Evolutionary conservation across 2,113 vertebrate genomes (phyloP), one percentile per base, ranked within the genome.

Genomic region (Myiozetetes cayanensis): DNA sequence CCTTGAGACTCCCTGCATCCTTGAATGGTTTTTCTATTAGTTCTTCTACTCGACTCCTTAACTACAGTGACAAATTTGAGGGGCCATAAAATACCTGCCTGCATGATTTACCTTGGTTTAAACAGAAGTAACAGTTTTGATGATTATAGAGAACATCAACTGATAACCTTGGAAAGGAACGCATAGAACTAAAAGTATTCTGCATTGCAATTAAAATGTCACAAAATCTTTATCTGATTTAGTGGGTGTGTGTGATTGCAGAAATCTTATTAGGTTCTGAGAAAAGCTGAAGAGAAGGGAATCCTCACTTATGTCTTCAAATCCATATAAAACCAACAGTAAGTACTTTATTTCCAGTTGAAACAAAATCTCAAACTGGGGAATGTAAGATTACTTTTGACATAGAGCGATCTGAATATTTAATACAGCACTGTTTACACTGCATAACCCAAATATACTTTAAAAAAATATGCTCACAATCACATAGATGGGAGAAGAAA

Each of bases 381-480:
- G 28, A 93, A 88, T n/a, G 14, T 39, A 52, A 87, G 46, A 87
- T 55, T 75, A 35, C 14, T 91, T 90, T 77, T 89, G 73, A 53
- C 58, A 73, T 46, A 61, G 23, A 79, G 31, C 78, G 16, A 7
- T 70, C 43, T 94, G 62, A 91, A 93, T 92, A 93, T 95, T 94
- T 79, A 85, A 82, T 58, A 82, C 8, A 76, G 15, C 37, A 58
- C 44, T 58, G 20, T 62, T 68, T 89, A 79, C 31, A 46, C 0
- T 85, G 74, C 41, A 75, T 75, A 94, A 75, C 28, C 11, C 53
- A 94, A 93, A 87, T 16, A 46, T 8, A 17, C 30, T 85, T 92
- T 78, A 31, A 71, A 95, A 95, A 21, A 95, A 81, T 70, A 78
- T n/a, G 44, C 8, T 89, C 23, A 56, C 1, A 2, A 46, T 37